Percentiles rank a stretch among this genome's conserved stretches.
Evolutionary conservation across 2,113 vertebrate genomes (phyloP).

Genomic region (Collichthys lucidus): DNA sequence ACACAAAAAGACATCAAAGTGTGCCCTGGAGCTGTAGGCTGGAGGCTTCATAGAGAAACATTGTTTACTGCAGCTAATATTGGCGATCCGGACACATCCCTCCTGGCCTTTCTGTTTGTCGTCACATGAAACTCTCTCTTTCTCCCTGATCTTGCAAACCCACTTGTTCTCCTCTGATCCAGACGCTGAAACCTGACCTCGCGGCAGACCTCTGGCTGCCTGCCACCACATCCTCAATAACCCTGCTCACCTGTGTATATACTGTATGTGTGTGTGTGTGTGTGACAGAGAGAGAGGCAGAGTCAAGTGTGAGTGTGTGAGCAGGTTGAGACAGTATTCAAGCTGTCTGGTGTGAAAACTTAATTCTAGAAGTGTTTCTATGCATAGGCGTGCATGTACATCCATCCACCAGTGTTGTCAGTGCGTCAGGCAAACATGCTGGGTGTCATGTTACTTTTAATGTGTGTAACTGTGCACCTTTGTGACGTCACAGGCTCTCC

Average conservation of each 20-base stretch:
- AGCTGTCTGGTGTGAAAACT: constrained; percentile 49
- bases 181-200: constrained; percentile 70
- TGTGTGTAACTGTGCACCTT: constrained; percentile 59
- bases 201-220: constrained; percentile 63
- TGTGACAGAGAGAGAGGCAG: too few relatives aligned
- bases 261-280: background rate
- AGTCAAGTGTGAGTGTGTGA: too few relatives aligned
- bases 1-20: constrained; percentile 15
- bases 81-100: constrained; percentile 3
- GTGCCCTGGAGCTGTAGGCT: constrained; percentile 11
- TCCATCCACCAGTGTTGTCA: constrained; percentile 26
- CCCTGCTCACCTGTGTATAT: constrained; percentile 65
- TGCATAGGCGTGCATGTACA: background rate
- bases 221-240: constrained; percentile 67
- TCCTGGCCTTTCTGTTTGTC: constrained; percentile 51
- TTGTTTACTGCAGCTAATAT: constrained; percentile 15
- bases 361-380: constrained; percentile 19
- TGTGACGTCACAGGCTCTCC: constrained; percentile 18
- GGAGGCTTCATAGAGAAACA: background rate
- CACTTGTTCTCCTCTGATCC: constrained; percentile 40
- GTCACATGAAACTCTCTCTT: constrained; percentile 55
- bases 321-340: constrained; percentile 29
- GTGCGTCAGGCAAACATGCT: constrained; percentile 31
- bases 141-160: constrained; percentile 34
- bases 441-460: constrained; percentile 58